Conservation (phyloP, 2,113 vertebrate genomes). For the Scolopax mira region DNA sequence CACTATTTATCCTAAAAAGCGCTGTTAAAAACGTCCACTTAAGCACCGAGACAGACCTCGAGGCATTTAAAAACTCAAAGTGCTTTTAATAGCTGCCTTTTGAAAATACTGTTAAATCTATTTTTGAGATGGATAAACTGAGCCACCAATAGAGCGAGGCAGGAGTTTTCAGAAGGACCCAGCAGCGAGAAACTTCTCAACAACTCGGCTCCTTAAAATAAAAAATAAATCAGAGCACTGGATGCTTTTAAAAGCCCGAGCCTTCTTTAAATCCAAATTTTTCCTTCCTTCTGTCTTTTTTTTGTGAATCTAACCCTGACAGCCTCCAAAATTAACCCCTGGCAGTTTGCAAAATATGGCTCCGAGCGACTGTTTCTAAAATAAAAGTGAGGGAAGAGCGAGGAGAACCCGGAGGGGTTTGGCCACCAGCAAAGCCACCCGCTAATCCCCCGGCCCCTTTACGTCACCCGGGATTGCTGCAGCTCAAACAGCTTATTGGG, state of each 20-base stretch:
- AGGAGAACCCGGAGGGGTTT: constrained; percentile 18
- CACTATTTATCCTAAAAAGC: neutral
- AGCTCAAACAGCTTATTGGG: constrained; percentile 29
- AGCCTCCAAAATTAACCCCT: neutral
- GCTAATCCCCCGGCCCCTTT: constrained; percentile 44
- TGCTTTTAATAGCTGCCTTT: constrained; percentile 47
- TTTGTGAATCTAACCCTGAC: neutral
- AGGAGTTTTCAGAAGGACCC: neutral
- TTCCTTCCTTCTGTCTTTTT: neutral
- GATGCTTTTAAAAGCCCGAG: neutral
- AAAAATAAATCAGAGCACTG: neutral
- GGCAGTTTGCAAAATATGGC: neutral
- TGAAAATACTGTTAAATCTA: neutral
- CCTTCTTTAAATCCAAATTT: neutral
- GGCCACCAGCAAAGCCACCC: neutral
- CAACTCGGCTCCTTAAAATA: neutral
- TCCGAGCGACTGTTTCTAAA: neutral
- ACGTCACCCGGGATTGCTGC: constrained; percentile 45
- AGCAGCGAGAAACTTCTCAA: neutral
- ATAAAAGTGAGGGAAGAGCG: neutral
- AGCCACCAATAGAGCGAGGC: neutral
- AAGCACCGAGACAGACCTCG: neutral
- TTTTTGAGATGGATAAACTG: constrained; percentile 8
- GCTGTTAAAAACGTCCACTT: neutral
- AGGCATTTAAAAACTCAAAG: constrained; percentile 5